Conservation (phyloP, 2,888 invertebrate genomes). For the Palloptera scutellata region DNA sequence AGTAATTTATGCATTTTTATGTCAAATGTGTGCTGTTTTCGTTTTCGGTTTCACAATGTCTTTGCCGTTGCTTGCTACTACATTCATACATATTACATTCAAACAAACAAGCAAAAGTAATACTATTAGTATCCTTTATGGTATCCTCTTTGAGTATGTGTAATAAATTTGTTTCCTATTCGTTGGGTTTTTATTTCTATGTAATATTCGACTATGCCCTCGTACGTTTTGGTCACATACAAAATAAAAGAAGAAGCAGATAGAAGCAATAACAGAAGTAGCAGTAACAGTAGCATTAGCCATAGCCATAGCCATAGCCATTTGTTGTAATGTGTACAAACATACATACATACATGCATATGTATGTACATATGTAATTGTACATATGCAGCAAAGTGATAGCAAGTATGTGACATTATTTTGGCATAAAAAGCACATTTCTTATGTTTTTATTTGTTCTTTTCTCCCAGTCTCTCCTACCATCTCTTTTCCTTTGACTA, state of each 20-base stretch:
- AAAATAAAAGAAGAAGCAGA: too few species aligned
- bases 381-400: not conserved
- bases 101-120: too few species aligned
- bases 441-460: not conserved
- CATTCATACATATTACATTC: too few species aligned
- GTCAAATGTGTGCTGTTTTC: constrained; percentile 9
- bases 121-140: too few species aligned
- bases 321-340: constrained; percentile 2
- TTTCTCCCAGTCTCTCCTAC: not conserved
- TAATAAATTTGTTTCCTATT: too few species aligned
- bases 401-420: constrained; percentile 12
- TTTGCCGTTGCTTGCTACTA: too few species aligned
- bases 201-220: too few species aligned
- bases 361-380: not conserved
- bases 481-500: not conserved
- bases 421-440: constrained; percentile 8
- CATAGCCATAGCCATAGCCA: not conserved
- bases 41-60: too few species aligned
- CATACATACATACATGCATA: not conserved
- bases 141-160: too few species aligned
- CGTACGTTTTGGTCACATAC: too few species aligned
- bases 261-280: not conserved
- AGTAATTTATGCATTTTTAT: constrained; percentile 38
- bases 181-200: too few species aligned
- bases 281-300: not conserved